Base-by-base conservation (phyloP, 2,888 invertebrate genomes). In the Elysia crispata region DNA sequence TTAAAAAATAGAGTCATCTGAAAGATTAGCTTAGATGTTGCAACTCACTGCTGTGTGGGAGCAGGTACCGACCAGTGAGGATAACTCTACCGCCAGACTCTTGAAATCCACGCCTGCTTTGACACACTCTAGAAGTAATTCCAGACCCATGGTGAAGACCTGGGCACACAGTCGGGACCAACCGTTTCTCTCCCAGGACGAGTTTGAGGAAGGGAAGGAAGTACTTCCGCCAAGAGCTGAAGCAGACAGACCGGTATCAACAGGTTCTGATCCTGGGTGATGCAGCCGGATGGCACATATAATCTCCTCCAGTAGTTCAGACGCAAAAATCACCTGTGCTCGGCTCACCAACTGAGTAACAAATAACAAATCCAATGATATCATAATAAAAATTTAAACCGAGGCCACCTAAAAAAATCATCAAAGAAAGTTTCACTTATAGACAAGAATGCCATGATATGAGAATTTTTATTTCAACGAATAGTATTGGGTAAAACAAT, bases 71-170 rank as follows among this genome's bases (percentile, higher is more conserved):
- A 67, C 67, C 67, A 76, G n/a, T 28, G 18, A 25, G n/a, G 54
- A 66, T 30, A 76, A 20, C 76, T 54, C 67, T 18, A 28, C n/a
- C 50, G 62, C 20, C 20, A 76, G 15, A 8, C 30, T 25, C 20
- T 54, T 1, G 25, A 49, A 76, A 31, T n/a, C 28, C 66, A 67
- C 50, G 1, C 76, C 67, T 13, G 25, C 76, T 8, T 20, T 50
- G 31, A 66, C 3, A 62, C 76, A 76, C 67, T 20, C 15, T n/a
- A 66, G 28, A 5, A 76, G 5, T 49, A 67, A 67, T 30, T 76
- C 76, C n/a, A 76, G 25, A 13, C 76, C 67, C 6, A 31, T 8
- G 28, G 67, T 41, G 18, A 76, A 54, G 23, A 66, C 28, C 28
- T 31, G 50, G 1, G 13, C 50, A n/a, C 50, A 50, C 28, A 76